Percentiles rank a stretch among this genome's conserved stretches.
Conservation (phyloP, 2,797 vertebrate species). For the Sebastes cheni region DNA sequence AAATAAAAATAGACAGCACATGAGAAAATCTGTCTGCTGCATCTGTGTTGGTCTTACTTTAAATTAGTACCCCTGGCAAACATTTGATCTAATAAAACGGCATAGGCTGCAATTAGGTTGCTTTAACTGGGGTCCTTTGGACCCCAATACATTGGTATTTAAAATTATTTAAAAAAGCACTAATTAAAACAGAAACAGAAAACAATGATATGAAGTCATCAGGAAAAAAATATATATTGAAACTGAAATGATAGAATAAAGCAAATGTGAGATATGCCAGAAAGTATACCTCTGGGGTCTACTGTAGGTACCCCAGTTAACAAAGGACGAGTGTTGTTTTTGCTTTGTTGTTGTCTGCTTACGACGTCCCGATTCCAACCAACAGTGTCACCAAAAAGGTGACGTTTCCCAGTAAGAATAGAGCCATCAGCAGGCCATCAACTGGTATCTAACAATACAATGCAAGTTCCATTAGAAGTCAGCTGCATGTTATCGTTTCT, state of each 20-base stretch:
- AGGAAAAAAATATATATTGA: background rate
- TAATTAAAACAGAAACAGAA: background rate
- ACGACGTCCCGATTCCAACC: constrained; percentile 78
- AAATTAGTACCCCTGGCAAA: no score
- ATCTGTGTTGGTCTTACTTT: background rate
- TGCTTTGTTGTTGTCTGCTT: background rate
- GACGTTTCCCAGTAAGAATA: constrained; percentile 79
- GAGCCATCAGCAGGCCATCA: constrained; percentile 44
- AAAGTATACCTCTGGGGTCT: background rate
- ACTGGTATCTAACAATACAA: constrained; percentile 49
- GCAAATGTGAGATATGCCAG: background rate
- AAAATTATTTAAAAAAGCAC: background rate
- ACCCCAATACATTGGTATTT: background rate
- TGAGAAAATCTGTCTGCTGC: background rate
- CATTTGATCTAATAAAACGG: rapidly evolving
- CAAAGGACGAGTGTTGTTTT: background rate
- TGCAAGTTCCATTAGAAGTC: background rate
- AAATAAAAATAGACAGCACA: background rate
- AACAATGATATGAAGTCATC: no score
- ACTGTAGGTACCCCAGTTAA: background rate
- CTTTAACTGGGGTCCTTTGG: rapidly evolving
- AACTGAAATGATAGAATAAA: rapidly evolving
- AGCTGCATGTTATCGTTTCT: background rate
- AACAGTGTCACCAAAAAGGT: constrained; percentile 79
- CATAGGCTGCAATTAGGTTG: background rate